A percentile compares a stretch with the other conserved stretches of the same genome.
Evolutionary conservation across 2,888 invertebrate species (phyloP).

Genomic region (Ryuthela nishihirai): DNA sequence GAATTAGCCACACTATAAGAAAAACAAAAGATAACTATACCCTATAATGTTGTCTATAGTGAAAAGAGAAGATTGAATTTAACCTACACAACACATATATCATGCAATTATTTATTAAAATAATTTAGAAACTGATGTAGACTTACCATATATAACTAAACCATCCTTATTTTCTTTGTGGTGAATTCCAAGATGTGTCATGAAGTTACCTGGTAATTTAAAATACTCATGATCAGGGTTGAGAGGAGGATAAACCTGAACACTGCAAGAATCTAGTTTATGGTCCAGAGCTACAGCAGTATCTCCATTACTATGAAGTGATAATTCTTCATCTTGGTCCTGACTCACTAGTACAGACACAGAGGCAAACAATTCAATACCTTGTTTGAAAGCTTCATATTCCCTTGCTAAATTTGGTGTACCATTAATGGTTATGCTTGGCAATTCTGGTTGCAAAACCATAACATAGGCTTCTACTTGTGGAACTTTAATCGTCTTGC

Average conservation of each 20-base stretch:
- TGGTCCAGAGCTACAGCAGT: slow-evolving; percentile 49
- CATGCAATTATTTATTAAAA: no score
- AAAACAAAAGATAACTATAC: no score
- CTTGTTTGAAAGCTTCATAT: slow-evolving; percentile 78
- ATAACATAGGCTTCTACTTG: slow-evolving; percentile 79
- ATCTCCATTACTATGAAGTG: slow-evolving; percentile 15
- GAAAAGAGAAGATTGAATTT: no score
- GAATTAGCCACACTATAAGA: no score
- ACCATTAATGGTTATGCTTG: slow-evolving; percentile 77
- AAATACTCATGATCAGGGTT: slow-evolving; percentile 94
- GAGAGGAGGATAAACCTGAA: slow-evolving; percentile 89
- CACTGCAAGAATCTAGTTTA: slow-evolving; percentile 85
- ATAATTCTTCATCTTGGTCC: slow-evolving; percentile 38
- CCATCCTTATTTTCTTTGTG: slow-evolving; percentile 89
- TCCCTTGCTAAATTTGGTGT: slow-evolving; percentile 75
- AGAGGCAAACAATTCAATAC: slow-evolving; percentile 83
- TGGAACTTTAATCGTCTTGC: slow-evolving; percentile 67
- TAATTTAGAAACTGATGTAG: not conserved
- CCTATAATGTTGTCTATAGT: no score
- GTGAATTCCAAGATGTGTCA: slow-evolving; percentile 69
- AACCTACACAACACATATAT: slow-evolving; percentile 22
- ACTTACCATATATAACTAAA: slow-evolving; percentile 62
- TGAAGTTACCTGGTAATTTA: slow-evolving; percentile 68
- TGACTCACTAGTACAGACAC: slow-evolving; percentile 60
- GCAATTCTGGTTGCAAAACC: slow-evolving; percentile 79